phyloP scores from a whole-genome alignment of 2,113 vertebrate genomes.

The Cheilinus undulatus region DNA sequence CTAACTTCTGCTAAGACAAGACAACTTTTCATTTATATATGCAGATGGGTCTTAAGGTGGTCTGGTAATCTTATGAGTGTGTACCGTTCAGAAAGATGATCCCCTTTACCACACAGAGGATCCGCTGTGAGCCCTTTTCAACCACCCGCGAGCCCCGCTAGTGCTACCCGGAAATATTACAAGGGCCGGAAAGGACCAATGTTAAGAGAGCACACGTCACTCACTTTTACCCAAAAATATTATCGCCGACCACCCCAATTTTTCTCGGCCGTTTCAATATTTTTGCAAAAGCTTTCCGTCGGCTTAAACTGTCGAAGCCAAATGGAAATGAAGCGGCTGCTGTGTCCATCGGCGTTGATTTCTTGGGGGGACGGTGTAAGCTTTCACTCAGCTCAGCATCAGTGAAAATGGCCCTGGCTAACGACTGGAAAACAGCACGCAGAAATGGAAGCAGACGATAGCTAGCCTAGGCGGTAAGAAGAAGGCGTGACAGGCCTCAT shows the following conservation, averaged over 20 bases:
- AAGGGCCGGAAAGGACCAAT: conserved; percentile 84
- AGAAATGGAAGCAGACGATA: conserved; percentile 79
- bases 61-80: neutral
- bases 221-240: conserved; percentile 82
- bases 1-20: conserved; percentile 6
- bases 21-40: neutral
- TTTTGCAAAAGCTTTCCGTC: conserved; percentile 36
- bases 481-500: conserved; percentile 85
- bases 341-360: conserved; percentile 51
- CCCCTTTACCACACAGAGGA: neutral
- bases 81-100: neutral
- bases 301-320: conserved; percentile 10
- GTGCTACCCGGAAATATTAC: conserved; percentile 83
- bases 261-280: conserved; percentile 68
- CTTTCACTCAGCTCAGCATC: conserved; percentile 74
- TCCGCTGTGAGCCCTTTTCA: conserved; percentile 31
- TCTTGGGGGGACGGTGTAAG: conserved; percentile 49
- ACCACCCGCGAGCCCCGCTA: conserved; percentile 59
- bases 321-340: conserved; percentile 46
- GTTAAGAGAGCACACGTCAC: conserved; percentile 86
- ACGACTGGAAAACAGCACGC: conserved; percentile 83
- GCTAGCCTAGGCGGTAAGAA: conserved; percentile 74
- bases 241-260: conserved; percentile 75
- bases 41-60: neutral
- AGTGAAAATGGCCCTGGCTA: conserved; percentile 82